phyloP scores from a whole-genome alignment of 2,888 invertebrate species.

The Eupithecia tripunctaria region DNA sequence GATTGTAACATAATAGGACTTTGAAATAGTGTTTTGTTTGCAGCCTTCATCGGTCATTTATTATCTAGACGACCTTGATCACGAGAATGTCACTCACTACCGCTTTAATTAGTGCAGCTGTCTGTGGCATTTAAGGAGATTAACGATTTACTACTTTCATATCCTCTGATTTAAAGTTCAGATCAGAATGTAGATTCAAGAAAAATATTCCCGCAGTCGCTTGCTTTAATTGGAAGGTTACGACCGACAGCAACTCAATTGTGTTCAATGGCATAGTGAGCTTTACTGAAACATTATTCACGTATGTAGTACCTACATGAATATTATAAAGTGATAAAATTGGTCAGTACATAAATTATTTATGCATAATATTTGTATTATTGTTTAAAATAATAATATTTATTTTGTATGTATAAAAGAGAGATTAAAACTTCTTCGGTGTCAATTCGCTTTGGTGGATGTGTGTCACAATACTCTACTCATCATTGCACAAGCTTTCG shows the following conservation, averaged over 20 bases:
- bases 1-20: constrained; percentile 1
- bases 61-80: constrained; percentile 67
- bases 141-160: constrained; percentile 59
- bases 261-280: neutral
- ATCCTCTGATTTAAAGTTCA: constrained; percentile 28
- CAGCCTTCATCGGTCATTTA: constrained; percentile 62
- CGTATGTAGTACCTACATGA: neutral
- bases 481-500: neutral
- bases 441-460: neutral
- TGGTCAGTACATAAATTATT: neutral
- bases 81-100: constrained; percentile 60
- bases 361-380: neutral
- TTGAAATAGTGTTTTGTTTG: constrained; percentile 47
- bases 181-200: neutral
- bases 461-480: neutral
- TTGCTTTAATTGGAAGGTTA: neutral
- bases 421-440: neutral
- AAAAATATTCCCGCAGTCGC: neutral
- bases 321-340: neutral
- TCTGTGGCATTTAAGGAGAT: constrained; percentile 58
- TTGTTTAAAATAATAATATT: no score
- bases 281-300: neutral
- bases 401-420: no score
- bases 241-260: neutral
- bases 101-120: constrained; percentile 58